A percentile compares a stretch with the other conserved stretches of the same genome.
Conservation (phyloP, 2,888 invertebrate genomes). For the Callinectes sapidus region DNA sequence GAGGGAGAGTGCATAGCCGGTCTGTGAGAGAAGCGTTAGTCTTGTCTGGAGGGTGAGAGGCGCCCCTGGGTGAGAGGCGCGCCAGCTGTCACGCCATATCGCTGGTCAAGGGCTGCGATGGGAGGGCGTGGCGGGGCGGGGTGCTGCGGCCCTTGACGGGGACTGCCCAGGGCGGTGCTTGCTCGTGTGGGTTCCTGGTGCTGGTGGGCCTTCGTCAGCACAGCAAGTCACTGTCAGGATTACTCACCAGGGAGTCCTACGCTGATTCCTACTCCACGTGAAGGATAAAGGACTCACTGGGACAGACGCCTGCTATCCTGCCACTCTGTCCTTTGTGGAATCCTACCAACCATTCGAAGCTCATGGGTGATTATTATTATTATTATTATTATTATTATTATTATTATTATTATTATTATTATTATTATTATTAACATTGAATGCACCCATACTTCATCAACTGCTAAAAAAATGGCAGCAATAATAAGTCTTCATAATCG, state of each 20-base stretch:
- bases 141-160: neutral
- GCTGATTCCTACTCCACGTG: neutral
- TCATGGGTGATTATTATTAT: neutral
- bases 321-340: neutral
- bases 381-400: too few species aligned
- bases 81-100: neutral
- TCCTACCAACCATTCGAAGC: neutral
- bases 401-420: too few species aligned
- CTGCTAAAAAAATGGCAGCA: too few species aligned
- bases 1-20: conserved; percentile 2
- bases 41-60: conserved; percentile 18
- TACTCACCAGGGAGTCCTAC: neutral
- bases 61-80: conserved; percentile 20
- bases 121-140: neutral
- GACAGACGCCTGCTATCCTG: neutral
- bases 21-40: neutral
- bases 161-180: neutral
- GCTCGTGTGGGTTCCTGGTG: neutral
- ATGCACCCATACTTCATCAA: too few species aligned
- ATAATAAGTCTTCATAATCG: too few species aligned
- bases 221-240: neutral
- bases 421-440: neutral
- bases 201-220: neutral
- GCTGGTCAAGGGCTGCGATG: neutral
- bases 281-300: neutral